Evolutionary conservation across 2,797 vertebrate species (phyloP).

Genomic region (Dipus sagitta): DNA sequence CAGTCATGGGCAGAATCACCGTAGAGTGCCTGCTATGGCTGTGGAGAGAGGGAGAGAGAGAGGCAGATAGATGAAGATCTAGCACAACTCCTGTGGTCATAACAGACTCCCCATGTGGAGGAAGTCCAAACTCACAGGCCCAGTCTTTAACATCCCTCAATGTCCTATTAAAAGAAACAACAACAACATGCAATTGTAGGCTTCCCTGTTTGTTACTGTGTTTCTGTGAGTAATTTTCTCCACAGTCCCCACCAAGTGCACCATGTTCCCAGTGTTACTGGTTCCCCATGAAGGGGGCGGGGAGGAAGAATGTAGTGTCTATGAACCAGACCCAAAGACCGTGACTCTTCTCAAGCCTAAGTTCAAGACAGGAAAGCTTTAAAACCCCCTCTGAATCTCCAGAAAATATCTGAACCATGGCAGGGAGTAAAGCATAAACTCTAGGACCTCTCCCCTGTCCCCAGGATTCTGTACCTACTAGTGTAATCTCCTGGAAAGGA

Average conservation of each 20-base stretch:
- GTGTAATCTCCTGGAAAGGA: too few species aligned
- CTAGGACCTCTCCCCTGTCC: not conserved
- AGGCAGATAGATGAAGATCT: too few species aligned
- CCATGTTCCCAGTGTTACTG: fast-evolving
- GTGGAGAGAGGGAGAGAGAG: too few species aligned
- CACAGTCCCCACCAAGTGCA: too few species aligned
- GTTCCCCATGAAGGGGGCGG: not conserved
- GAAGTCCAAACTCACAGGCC: not conserved
- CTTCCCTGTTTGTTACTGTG: not conserved
- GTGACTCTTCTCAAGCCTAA: fast-evolving
- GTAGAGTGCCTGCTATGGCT: too few species aligned
- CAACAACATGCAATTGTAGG: not conserved
- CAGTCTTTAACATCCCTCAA: not conserved
- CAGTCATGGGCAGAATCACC: too few species aligned
- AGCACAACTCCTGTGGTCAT: conserved; percentile 61
- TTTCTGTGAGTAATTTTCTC: not conserved
- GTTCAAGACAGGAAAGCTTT: fast-evolving
- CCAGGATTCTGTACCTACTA: too few species aligned
- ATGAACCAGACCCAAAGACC: too few species aligned
- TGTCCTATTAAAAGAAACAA: conserved; percentile 13
- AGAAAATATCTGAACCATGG: not conserved
- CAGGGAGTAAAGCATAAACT: not conserved
- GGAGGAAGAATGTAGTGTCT: not conserved
- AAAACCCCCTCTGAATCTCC: too few species aligned
- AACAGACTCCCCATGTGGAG: conserved; percentile 70